Evolutionary conservation across 1,140 invertebrate species (phyloP).

Genomic region (Lucilia cuprina): DNA sequence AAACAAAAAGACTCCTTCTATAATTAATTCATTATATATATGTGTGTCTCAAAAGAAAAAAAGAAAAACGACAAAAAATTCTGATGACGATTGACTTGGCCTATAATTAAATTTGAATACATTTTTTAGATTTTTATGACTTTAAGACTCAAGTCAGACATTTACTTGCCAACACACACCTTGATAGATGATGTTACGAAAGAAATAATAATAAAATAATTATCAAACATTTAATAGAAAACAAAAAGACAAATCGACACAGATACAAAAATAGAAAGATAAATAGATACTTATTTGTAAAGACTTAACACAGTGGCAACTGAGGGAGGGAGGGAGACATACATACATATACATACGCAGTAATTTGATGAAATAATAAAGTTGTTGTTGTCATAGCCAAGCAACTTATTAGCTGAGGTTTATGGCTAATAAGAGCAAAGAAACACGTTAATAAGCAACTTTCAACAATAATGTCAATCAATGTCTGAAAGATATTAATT

Average conservation of each 20-base stretch:
- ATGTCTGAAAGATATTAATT: constrained; percentile 14
- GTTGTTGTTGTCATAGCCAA: background rate
- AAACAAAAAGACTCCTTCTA: background rate
- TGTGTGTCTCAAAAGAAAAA: background rate
- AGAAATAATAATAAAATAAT: constrained; percentile 4
- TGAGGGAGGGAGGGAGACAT: background rate
- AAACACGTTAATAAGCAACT: constrained; percentile 30
- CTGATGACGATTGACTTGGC: background rate
- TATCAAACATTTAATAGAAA: background rate
- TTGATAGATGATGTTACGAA: background rate
- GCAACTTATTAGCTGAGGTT: constrained; percentile 21
- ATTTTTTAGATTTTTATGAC: background rate
- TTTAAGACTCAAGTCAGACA: too few relatives aligned
- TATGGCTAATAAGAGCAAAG: constrained; percentile 31
- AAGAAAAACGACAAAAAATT: background rate
- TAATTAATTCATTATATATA: background rate
- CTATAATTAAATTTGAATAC: background rate
- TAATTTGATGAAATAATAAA: too few relatives aligned
- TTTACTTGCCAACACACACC: background rate
- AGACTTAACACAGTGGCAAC: background rate
- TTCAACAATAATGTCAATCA: constrained; percentile 32
- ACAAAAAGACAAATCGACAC: background rate
- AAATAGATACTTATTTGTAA: background rate
- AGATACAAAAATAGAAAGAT: background rate
- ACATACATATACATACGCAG: too few relatives aligned